Base-by-base conservation (phyloP, 2,797 vertebrate species). In the Calcarius lapponicus region DNA sequence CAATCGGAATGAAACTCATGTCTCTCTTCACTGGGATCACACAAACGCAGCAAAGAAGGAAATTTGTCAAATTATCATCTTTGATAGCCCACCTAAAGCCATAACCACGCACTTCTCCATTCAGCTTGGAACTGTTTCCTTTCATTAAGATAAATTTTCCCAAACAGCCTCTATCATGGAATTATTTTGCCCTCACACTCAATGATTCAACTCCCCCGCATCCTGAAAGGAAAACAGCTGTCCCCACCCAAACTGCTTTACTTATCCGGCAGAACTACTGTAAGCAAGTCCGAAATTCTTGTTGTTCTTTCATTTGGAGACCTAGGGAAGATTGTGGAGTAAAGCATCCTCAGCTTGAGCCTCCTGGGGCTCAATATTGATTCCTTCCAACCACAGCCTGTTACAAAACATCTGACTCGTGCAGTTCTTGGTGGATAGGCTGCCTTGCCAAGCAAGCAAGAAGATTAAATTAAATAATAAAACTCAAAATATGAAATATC, bases 161-260 rank as follows among this genome's bases (percentile, higher is more conserved):
- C 56, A 93, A 94, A 91, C 36, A 92, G 36, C 29, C 34, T 67
- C 82, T 90, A 80, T 81, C 76, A 80, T 31, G 48, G 87, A 93
- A 88, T 94, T 89, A 80, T 88, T 92, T 92, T 94, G 74, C 87
- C 87, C 72, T 96, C 91, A 66, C 93, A 93, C 89, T 85, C 91
- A 72, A 92, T 95, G 82, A 88, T 80, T 97, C 90, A 96, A 85
- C 53, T 96, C 86, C 71, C 75, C 57, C 69, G 57, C 83, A 96
- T 97, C 92, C 95, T 95, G 92, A 93, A 92, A 94, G 60, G 84
- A 93, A 96, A 95, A 84, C 91, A 95, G 92, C 88, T 95, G 88
- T 95, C 93, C 95, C 45, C 28, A 0, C 70, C 92, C 80, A 38
- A 95, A 80, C 53, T 75, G 53, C 56, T 78, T 57, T 18, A 83